A percentile compares a stretch with the other conserved stretches of the same genome.
Conservation (phyloP, 2,797 vertebrate species). For the Oryzias dopingdopingensis region DNA sequence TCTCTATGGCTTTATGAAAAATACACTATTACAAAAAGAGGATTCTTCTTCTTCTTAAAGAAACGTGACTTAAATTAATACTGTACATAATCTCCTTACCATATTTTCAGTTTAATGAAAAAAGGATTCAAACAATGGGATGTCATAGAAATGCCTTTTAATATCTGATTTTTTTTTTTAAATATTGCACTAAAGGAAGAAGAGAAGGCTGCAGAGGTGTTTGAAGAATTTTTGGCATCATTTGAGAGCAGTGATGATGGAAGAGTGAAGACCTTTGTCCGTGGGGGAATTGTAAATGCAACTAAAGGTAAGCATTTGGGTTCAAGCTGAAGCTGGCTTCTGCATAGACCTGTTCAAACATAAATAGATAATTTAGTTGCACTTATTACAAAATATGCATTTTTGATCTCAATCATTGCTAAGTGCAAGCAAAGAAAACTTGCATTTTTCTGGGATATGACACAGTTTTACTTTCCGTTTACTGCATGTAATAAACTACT, state of each 20-base stretch:
- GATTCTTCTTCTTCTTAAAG: too few species aligned
- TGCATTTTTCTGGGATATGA: too few species aligned
- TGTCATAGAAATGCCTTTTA: background rate
- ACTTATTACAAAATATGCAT: too few species aligned
- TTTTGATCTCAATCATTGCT: too few species aligned
- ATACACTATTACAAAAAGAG: background rate
- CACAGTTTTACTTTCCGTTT: too few species aligned
- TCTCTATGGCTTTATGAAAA: background rate
- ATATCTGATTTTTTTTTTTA: slow-evolving; percentile 7
- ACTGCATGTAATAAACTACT: too few species aligned
- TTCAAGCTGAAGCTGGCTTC: background rate
- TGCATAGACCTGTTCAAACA: too few species aligned
- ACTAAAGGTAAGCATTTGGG: slow-evolving; percentile 74
- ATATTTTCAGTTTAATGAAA: background rate
- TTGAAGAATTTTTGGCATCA: slow-evolving; percentile 83
- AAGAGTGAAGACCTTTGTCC: slow-evolving; percentile 80
- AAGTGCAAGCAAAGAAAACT: too few species aligned
- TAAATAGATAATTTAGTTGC: background rate
- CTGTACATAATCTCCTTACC: too few species aligned
- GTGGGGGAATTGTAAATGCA: slow-evolving; percentile 81
- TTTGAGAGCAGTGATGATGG: slow-evolving; percentile 78
- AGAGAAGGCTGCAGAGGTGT: slow-evolving; percentile 83
- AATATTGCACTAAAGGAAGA: slow-evolving; percentile 68
- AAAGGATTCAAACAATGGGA: background rate
- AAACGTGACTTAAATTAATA: too few species aligned